Evolutionary conservation across 1,140 invertebrate species (phyloP), one percentile per base, ranked within the genome.

Genomic region (Solenopsis invicta): DNA sequence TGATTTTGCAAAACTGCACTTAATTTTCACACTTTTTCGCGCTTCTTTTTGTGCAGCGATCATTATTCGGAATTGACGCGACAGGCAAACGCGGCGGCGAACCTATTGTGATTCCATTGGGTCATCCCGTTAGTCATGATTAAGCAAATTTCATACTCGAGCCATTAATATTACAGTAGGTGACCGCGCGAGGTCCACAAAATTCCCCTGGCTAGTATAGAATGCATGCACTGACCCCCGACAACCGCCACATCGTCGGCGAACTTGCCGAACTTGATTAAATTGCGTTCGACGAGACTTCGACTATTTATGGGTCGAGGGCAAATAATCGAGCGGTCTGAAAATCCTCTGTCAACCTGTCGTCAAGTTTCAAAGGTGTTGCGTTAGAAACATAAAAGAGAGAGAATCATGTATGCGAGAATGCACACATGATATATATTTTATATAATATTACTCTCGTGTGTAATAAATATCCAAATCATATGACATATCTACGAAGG

Each of bases 181-280:
- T 89, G 87, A 88, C 82, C 89, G 82, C 78, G 56, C 75, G 80
- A 88, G 88, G 87, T 91, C 81, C 90, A 92, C 91, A 91, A 92
- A 92, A 92, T 91, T 92, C 91, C 91, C 91, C 66, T 80, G 82
- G 76, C 90, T 92, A 90, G 87, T 92, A 92, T 90, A 91, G 85
- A 90, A 92, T 92, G 88, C 89, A 92, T 90, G 50, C 66, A 87
- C 88, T 88, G 84, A 89, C 78, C 85, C 85, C 61, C 76, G 86
- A 77, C 89, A 89, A 87, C 88, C 77, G 54, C 86, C 64, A 56
- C 64, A 66, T 61, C 62, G 67, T 80, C 71, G 64, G 87, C 77
- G 67, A 90, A 92, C 91, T 92, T 91, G 80, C 82, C 69, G 80
- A 90, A 90, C 81, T 91, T 82, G 86, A 92, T 90, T 91, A 91